Evolutionary conservation across 1,140 invertebrate species (phyloP).

Genomic region (Goniozus legneri): DNA sequence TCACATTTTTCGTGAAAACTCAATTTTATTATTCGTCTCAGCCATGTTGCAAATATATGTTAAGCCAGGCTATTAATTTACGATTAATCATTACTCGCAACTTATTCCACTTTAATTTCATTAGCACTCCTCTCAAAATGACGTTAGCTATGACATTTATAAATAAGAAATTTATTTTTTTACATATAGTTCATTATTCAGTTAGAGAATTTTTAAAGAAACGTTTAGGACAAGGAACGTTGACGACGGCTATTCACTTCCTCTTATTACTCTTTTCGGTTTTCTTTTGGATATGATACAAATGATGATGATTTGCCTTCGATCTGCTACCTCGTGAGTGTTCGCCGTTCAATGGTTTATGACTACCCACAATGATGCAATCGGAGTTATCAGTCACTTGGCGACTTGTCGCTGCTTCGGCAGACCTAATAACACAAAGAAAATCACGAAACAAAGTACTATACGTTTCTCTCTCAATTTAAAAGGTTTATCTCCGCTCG

Average conservation of each 20-base stretch:
- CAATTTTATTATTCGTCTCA: not conserved
- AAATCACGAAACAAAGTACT: conserved; percentile 25
- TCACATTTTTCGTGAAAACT: not conserved
- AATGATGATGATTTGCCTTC: conserved; percentile 44
- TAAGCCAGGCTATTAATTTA: not conserved
- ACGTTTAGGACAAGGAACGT: not conserved
- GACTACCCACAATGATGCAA: conserved; percentile 32
- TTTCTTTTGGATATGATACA: conserved; percentile 34
- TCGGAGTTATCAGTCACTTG: conserved; percentile 39
- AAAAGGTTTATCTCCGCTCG: too few relatives aligned
- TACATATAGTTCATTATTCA: too few relatives aligned
- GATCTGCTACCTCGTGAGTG: conserved; percentile 38
- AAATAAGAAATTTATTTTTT: too few relatives aligned
- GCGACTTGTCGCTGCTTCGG: conserved; percentile 49
- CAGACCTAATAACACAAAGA: conserved; percentile 43
- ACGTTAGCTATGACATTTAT: too few relatives aligned
- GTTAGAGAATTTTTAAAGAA: too few relatives aligned
- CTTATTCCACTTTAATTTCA: too few relatives aligned
- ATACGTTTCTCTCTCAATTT: too few relatives aligned
- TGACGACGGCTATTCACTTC: conserved; percentile 33
- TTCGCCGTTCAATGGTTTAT: conserved; percentile 35
- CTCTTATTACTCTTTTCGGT: conserved; percentile 49
- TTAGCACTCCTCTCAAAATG: too few relatives aligned
- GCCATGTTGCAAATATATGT: not conserved
- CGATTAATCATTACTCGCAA: not conserved